Conservation (phyloP, 2,797 vertebrate genomes). For the Chrysocyon brachyurus region DNA sequence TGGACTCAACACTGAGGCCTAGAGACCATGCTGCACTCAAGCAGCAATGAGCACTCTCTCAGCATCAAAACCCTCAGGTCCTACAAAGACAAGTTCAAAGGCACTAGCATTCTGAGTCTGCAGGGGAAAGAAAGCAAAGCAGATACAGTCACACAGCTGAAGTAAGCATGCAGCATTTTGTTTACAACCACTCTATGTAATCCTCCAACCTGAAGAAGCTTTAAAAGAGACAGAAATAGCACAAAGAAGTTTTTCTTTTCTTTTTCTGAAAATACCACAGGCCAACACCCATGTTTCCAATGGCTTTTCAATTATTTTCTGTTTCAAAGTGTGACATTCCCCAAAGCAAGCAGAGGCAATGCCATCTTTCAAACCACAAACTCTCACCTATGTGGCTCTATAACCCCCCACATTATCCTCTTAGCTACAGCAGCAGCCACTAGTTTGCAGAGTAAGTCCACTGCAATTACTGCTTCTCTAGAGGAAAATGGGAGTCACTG, state of each 20-base stretch:
- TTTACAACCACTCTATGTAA: background rate
- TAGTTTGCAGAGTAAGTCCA: background rate
- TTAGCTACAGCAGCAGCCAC: background rate
- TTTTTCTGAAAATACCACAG: background rate
- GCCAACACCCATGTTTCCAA: background rate
- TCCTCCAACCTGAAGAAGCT: background rate
- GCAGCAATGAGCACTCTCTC: background rate
- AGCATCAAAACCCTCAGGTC: background rate
- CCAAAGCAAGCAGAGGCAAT: background rate
- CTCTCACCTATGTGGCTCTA: background rate
- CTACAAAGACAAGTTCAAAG: background rate
- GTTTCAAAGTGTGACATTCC: background rate
- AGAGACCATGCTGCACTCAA: background rate
- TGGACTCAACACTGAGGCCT: background rate
- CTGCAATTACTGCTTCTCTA: background rate
- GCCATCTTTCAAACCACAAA: background rate
- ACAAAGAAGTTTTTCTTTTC: background rate
- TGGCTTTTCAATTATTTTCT: conserved; percentile 11
- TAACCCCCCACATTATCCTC: background rate
- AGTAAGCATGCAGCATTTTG: background rate
- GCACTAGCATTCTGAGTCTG: background rate
- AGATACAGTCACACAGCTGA: conserved; percentile 9
- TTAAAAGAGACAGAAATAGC: background rate
- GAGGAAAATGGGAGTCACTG: background rate
- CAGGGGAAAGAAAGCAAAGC: background rate